These are phyloP conservation scores for Zaprionus inermis DNA, from an alignment of 1,140 invertebrate genomes.

Conservation along the genomic window DNA sequence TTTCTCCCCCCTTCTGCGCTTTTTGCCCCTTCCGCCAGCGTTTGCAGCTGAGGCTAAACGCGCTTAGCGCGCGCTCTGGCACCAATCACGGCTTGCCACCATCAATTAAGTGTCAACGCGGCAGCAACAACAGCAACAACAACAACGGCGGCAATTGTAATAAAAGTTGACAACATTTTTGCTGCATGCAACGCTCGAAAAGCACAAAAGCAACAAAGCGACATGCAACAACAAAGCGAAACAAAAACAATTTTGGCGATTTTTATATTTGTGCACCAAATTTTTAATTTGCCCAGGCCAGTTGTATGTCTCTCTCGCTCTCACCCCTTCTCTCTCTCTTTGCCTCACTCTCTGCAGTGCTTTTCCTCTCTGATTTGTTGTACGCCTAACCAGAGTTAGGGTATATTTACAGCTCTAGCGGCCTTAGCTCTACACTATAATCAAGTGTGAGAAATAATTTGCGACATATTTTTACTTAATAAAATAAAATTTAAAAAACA, in stretches of 20 bases:
- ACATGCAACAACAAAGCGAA: conserved; percentile 22
- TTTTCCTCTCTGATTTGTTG: neutral
- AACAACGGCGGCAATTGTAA: conserved; percentile 55
- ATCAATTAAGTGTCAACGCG: conserved; percentile 80
- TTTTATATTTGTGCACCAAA: conserved; percentile 79
- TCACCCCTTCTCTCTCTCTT: neutral
- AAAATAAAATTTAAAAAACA: neutral
- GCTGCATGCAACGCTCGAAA: conserved; percentile 62
- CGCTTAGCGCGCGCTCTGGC: conserved; percentile 56
- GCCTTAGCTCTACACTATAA: too few species aligned
- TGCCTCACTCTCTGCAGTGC: neutral
- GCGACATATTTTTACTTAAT: too few species aligned
- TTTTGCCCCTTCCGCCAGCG: neutral
- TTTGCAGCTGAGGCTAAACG: conserved; percentile 27
- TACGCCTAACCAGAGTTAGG: too few species aligned
- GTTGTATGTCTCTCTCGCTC: neutral
- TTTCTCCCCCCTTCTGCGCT: neutral
- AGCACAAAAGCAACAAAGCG: conserved; percentile 18
- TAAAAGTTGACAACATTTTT: conserved; percentile 80
- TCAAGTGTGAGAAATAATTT: too few species aligned
- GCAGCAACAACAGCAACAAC: conserved; percentile 43
- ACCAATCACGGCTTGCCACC: conserved; percentile 81
- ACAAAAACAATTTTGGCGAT: conserved; percentile 53
- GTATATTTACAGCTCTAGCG: neutral
- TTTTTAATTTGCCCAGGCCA: conserved; percentile 74